Conservation (phyloP, 2,797 vertebrate genomes). For the Xenopus petersii region DNA sequence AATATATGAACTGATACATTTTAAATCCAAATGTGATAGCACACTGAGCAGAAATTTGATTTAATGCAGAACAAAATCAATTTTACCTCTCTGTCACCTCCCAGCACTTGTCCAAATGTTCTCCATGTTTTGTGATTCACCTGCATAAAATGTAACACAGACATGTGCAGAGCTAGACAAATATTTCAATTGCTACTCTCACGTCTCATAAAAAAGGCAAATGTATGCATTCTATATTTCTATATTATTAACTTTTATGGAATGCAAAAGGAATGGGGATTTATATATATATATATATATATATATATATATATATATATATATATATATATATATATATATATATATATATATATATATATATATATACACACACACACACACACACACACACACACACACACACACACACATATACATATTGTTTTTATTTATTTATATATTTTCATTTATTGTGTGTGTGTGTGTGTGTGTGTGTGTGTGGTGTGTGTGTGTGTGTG, state of each 20-base stretch:
- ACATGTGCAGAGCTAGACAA: constrained; percentile 55
- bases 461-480: too few relatives aligned
- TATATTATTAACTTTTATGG: neutral
- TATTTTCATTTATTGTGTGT: too few relatives aligned
- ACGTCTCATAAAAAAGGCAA: constrained; percentile 59
- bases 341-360: too few relatives aligned
- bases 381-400: too few relatives aligned
- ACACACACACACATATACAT: too few relatives aligned
- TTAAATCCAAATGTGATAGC: constrained; percentile 62
- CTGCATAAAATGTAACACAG: constrained; percentile 58
- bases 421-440: too few relatives aligned
- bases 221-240: constrained; percentile 9
- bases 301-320: neutral
- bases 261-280: neutral
- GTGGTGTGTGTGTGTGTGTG: too few relatives aligned
- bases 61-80: constrained; percentile 68
- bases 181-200: constrained; percentile 64
- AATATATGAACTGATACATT: constrained; percentile 67
- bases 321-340: too few relatives aligned
- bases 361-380: too few relatives aligned
- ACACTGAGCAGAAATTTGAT: constrained; percentile 66
- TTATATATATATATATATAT: constrained; percentile 3
- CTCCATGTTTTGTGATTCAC: constrained; percentile 64
- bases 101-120: constrained; percentile 60
- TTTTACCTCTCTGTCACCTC: constrained; percentile 71